A percentile compares a stretch with the other conserved stretches of the same genome.
These are phyloP conservation scores for Otolemur crassicaudatus DNA, from an alignment of 2,797 vertebrate genomes.

Conservation along the genomic window DNA sequence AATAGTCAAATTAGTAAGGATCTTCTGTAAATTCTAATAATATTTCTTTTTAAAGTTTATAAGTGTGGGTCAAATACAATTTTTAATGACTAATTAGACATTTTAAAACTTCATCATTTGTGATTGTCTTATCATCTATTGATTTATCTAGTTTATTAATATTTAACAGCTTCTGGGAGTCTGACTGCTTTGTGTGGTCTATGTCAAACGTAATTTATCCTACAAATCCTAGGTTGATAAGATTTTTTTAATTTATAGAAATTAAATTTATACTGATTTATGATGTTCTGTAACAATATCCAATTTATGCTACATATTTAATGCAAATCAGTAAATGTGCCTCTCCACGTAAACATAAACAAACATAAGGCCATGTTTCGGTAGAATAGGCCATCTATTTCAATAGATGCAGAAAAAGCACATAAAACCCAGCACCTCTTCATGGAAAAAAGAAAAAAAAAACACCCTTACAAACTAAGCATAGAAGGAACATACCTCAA, in stretches of 20 bases:
- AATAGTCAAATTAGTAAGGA: background rate
- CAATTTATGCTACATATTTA: background rate
- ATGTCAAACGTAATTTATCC: background rate
- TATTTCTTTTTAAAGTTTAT: background rate
- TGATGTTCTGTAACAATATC: background rate
- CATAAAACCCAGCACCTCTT: background rate
- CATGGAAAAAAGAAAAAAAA: background rate
- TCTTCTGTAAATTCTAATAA: background rate
- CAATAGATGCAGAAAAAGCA: background rate
- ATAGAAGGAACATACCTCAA: background rate
- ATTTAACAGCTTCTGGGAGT: background rate
- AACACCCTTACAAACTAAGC: background rate
- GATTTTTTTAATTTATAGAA: background rate
- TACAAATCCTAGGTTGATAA: background rate
- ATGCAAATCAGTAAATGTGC: background rate
- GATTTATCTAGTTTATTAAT: constrained; percentile 9
- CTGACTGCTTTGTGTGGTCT: background rate
- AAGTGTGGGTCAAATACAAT: background rate
- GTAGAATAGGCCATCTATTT: too few relatives aligned
- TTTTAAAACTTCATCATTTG: background rate
- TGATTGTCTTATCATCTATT: background rate
- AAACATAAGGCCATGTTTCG: background rate
- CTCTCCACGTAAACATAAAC: background rate
- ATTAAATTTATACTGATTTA: background rate
- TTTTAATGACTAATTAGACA: constrained; percentile 33